These are phyloP conservation scores for Leptinotarsa rubiginosa DNA, from an alignment of 2,888 invertebrate genomes.

Conservation along the genomic window DNA sequence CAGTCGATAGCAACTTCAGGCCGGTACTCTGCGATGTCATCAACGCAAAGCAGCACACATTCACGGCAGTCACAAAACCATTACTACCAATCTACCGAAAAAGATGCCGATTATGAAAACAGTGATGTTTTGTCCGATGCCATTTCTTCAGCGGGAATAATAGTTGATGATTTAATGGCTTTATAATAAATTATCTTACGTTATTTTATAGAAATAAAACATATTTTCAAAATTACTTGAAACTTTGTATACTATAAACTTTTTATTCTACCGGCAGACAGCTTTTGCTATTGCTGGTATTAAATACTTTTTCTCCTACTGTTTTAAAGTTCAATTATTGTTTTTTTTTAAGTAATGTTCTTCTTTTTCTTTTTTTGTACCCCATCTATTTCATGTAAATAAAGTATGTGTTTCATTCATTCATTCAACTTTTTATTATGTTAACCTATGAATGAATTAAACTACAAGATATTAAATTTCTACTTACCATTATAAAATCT, in stretches of 20 bases:
- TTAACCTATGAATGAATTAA: neutral
- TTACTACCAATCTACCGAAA: neutral
- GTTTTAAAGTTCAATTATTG: too few relatives aligned
- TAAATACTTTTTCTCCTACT: too few relatives aligned
- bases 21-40: conserved; percentile 3
- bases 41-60: conserved; percentile 1
- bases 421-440: neutral
- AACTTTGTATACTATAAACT: neutral
- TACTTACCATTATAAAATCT: conserved; percentile 18
- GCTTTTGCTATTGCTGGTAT: too few relatives aligned
- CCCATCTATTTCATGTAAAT: too few relatives aligned
- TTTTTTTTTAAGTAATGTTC: too few relatives aligned
- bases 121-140: neutral
- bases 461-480: conserved; percentile 2
- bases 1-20: conserved; percentile 12
- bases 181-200: neutral
- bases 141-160: neutral
- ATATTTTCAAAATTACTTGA: neutral
- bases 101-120: neutral
- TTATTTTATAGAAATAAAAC: too few relatives aligned
- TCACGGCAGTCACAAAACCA: conserved; percentile 3
- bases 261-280: neutral
- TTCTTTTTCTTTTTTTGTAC: too few relatives aligned
- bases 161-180: neutral
- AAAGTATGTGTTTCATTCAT: neutral